These are phyloP conservation scores for Rhea pennata DNA, from an alignment of 2,113 vertebrate genomes.

Conservation along the genomic window DNA sequence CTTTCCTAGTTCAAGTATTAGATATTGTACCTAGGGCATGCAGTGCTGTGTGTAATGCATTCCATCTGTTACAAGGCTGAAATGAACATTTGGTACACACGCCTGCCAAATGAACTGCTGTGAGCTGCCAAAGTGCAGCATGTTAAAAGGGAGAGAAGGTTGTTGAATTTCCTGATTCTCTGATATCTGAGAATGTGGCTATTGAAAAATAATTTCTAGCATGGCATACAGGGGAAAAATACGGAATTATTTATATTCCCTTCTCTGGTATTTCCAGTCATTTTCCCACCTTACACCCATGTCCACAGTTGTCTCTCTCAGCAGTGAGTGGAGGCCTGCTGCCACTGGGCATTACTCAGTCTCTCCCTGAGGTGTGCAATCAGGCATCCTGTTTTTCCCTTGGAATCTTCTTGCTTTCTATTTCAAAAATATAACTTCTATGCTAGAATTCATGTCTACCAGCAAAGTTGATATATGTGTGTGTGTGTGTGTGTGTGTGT, in stretches of 20 bases:
- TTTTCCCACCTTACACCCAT: background rate
- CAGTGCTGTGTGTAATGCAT: constrained; percentile 49
- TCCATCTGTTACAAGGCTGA: constrained; percentile 70
- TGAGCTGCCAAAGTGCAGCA: constrained; percentile 59
- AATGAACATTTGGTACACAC: constrained; percentile 56
- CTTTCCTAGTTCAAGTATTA: constrained; percentile 20
- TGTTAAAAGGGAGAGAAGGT: constrained; percentile 41
- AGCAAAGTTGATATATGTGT: background rate
- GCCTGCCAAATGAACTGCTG: constrained; percentile 60
- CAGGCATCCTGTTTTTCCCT: constrained; percentile 50
- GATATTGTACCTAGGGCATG: constrained; percentile 51
- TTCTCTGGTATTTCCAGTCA: background rate
- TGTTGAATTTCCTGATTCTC: constrained; percentile 45
- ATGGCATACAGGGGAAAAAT: background rate
- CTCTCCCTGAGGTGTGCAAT: constrained; percentile 17
- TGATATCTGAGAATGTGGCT: constrained; percentile 9
- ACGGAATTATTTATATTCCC: background rate
- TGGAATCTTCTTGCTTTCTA: constrained; percentile 43
- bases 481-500: no score
- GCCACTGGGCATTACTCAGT: background rate
- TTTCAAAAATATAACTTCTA: constrained; percentile 36
- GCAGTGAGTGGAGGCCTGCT: constrained; percentile 11
- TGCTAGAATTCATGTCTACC: constrained; percentile 17
- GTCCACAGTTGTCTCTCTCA: constrained; percentile 22
- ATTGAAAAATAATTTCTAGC: constrained; percentile 22